Percentiles rank a stretch among this genome's conserved stretches.
These are phyloP conservation scores for Trichomycterus rosablanca DNA, from an alignment of 2,113 vertebrate species.

Conservation along the genomic window DNA sequence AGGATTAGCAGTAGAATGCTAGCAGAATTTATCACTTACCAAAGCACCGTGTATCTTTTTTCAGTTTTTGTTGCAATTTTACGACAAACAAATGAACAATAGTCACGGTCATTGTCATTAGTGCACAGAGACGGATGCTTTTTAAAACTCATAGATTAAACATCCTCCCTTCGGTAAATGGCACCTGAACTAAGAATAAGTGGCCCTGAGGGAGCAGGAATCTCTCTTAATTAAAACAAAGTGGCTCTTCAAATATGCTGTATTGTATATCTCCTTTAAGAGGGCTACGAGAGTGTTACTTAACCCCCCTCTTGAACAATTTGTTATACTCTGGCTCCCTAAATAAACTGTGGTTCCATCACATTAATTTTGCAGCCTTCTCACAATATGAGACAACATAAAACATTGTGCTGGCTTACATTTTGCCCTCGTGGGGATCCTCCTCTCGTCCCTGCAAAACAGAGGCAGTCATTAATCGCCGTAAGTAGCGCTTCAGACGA, in stretches of 20 bases:
- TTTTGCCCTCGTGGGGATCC: conserved; percentile 99
- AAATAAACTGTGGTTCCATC: conserved; percentile 12
- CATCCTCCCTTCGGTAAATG: not conserved
- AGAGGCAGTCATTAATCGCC: conserved; percentile 13
- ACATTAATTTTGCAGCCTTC: conserved; percentile 5
- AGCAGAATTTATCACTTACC: too few relatives aligned
- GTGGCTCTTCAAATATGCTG: conserved; percentile 19
- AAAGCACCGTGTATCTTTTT: too few relatives aligned
- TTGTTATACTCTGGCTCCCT: too few relatives aligned
- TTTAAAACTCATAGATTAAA: conserved; percentile 12
- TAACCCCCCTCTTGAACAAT: conserved; percentile 13
- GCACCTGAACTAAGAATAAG: not conserved
- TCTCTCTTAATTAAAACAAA: conserved; percentile 24
- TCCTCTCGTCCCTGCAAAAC: conserved; percentile 86
- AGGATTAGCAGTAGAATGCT: too few relatives aligned
- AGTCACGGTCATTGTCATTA: not conserved
- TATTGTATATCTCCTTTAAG: conserved; percentile 12
- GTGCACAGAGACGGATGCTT: not conserved
- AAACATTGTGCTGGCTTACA: conserved; percentile 73
- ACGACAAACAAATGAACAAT: not conserved
- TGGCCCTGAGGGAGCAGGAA: conserved; percentile 2
- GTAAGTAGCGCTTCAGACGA: conserved; percentile 11
- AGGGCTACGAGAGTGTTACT: conserved; percentile 15
- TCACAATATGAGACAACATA: conserved; percentile 17
- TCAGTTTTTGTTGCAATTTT: too few relatives aligned